These are phyloP conservation scores for Balaenoptera acutorostrata DNA, from an alignment of 2,113 vertebrate genomes.

Conservation along the genomic window DNA sequence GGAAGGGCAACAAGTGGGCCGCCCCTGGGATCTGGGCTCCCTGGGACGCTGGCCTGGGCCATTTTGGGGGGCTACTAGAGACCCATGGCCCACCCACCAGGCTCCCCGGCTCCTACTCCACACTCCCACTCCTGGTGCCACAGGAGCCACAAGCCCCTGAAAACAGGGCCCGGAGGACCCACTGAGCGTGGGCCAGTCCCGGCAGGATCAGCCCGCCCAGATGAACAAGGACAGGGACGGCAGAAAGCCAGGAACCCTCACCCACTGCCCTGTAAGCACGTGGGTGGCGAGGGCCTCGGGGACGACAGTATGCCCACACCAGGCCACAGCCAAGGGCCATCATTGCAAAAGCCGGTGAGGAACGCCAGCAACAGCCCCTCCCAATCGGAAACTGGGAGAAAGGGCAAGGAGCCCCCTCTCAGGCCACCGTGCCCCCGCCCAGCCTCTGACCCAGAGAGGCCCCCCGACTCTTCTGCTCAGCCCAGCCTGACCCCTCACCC, in stretches of 20 bases:
- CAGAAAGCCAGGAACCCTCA: neutral
- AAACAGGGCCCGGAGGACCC: neutral
- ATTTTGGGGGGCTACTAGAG: accelerated
- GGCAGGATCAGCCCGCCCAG: accelerated
- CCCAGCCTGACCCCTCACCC: too few relatives aligned
- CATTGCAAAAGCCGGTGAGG: constrained; percentile 9
- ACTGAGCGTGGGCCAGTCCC: accelerated
- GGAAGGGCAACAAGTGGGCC: neutral
- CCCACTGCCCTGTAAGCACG: neutral
- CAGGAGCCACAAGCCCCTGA: neutral
- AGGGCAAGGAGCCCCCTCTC: neutral
- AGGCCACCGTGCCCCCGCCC: neutral
- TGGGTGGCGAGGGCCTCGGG: neutral
- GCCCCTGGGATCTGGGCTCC: neutral
- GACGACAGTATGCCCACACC: neutral
- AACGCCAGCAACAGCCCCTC: neutral
- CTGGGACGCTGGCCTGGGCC: neutral
- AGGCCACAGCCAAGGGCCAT: neutral
- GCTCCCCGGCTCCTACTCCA: neutral
- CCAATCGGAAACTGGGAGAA: too few relatives aligned
- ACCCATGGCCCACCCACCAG: neutral
- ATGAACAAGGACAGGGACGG: neutral
- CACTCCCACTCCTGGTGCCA: too few relatives aligned
- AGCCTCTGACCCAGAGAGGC: too few relatives aligned
- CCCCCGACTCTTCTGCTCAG: neutral